phyloP scores from a whole-genome alignment of 2,888 invertebrate genomes.

The Tachina lurida region DNA sequence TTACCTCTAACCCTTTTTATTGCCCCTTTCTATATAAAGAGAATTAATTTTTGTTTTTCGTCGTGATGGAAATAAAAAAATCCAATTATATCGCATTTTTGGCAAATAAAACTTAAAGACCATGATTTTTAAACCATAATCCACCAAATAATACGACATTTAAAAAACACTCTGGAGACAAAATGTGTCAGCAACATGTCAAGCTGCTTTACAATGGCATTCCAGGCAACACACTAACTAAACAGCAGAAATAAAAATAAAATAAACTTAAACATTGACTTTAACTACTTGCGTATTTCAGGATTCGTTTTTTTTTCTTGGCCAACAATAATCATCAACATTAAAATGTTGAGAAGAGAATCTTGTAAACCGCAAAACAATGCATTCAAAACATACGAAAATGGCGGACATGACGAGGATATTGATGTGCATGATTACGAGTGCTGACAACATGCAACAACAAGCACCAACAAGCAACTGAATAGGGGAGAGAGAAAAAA shows the following conservation, averaged over 20 bases:
- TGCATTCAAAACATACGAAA: slow-evolving; percentile 66
- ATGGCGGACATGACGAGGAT: slow-evolving; percentile 66
- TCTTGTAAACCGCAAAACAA: slow-evolving; percentile 69
- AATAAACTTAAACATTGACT: slow-evolving; percentile 38
- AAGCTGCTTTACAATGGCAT: slow-evolving; percentile 67
- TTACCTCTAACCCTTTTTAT: no score
- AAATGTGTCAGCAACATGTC: slow-evolving; percentile 69
- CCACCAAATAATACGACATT: slow-evolving; percentile 64
- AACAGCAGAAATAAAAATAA: neutral
- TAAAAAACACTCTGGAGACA: slow-evolving; percentile 70
- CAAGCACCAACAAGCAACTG: neutral
- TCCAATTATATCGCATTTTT: slow-evolving; percentile 49
- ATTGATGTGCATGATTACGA: slow-evolving; percentile 65
- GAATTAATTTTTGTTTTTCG: no score
- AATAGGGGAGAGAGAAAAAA: slow-evolving; percentile 10
- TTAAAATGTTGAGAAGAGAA: slow-evolving; percentile 56
- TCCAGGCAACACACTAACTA: slow-evolving; percentile 61
- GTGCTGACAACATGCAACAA: slow-evolving; percentile 46
- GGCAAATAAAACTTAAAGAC: slow-evolving; percentile 47
- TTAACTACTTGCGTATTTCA: slow-evolving; percentile 31
- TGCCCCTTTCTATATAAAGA: no score
- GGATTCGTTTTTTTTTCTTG: slow-evolving; percentile 6
- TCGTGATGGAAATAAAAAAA: neutral
- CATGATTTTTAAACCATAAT: slow-evolving; percentile 59
- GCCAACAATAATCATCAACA: slow-evolving; percentile 59